Evolutionary conservation across 2,797 vertebrate species (phyloP).

Genomic region (Anabacerthia variegaticeps): DNA sequence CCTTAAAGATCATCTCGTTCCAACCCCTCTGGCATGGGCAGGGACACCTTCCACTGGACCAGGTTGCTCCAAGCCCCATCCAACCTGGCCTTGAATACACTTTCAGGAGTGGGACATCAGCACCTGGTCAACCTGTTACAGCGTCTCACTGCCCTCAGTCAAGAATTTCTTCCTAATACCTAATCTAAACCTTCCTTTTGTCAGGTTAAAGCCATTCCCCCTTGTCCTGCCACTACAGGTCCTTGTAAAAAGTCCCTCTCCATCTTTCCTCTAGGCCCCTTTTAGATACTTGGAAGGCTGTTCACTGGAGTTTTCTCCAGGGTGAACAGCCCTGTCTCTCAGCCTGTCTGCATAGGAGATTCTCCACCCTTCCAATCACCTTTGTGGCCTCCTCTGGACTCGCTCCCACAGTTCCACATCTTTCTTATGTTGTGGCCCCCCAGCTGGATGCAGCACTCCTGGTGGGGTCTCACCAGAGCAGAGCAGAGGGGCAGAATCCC

Average conservation of each 20-base stretch:
- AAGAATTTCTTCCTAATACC: neutral
- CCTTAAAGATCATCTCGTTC: neutral
- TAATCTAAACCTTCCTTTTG: neutral
- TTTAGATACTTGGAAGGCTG: neutral
- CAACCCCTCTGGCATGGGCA: neutral
- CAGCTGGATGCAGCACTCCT: neutral
- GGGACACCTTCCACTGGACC: neutral
- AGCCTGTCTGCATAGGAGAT: neutral
- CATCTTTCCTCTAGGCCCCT: neutral
- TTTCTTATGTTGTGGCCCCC: neutral
- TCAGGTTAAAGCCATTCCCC: neutral
- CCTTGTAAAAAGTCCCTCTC: neutral
- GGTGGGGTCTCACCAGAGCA: neutral
- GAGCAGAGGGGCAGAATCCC: neutral
- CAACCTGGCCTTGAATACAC: neutral
- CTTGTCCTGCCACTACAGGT: neutral
- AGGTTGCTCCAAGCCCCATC: neutral
- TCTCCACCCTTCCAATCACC: neutral
- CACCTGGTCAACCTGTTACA: neutral
- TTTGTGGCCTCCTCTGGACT: neutral
- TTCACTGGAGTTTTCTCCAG: neutral
- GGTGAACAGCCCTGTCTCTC: neutral
- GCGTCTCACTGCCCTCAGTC: neutral
- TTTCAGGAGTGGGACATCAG: neutral
- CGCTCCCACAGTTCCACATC: neutral